Evolutionary conservation across 2,888 invertebrate species (phyloP).

Genomic region (Brachycybe producta): DNA sequence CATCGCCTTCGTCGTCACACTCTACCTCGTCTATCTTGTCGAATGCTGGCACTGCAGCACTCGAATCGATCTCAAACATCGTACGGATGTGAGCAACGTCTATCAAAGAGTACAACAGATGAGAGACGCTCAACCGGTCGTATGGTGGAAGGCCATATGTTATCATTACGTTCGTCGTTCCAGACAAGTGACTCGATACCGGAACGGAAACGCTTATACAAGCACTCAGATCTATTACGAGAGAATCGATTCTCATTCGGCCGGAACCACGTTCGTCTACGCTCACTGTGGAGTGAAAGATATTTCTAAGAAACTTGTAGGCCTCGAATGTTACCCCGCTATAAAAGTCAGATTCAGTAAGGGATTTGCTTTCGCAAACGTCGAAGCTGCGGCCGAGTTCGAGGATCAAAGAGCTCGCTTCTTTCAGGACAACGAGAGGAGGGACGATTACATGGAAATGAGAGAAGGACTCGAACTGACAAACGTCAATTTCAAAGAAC

Average conservation of each 20-base stretch:
- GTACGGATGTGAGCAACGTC: conserved; percentile 51
- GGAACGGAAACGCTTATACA: conserved; percentile 68
- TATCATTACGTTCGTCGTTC: conserved; percentile 65
- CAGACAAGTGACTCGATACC: conserved; percentile 52
- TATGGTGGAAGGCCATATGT: conserved; percentile 78
- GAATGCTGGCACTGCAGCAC: conserved; percentile 72
- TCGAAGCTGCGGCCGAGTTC: conserved; percentile 62
- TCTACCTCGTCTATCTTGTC: conserved; percentile 66
- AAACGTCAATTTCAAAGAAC: conserved; percentile 40
- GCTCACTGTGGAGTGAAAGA: conserved; percentile 62
- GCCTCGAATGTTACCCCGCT: conserved; percentile 51
- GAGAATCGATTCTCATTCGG: conserved; percentile 63
- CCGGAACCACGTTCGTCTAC: conserved; percentile 62
- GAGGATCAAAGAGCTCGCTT: conserved; percentile 67
- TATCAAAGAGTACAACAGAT: conserved; percentile 51
- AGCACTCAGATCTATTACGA: conserved; percentile 74
- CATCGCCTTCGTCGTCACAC: conserved; percentile 59
- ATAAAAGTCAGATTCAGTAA: conserved; percentile 66
- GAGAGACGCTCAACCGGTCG: conserved; percentile 55
- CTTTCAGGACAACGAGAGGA: conserved; percentile 61
- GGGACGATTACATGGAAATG: conserved; percentile 77
- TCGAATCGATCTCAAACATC: conserved; percentile 47
- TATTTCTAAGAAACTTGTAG: conserved; percentile 55
- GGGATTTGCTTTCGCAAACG: conserved; percentile 66
- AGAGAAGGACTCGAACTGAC: conserved; percentile 62